Base-by-base conservation (phyloP, 1,140 invertebrate species). In the Zaprionus inermis region DNA sequence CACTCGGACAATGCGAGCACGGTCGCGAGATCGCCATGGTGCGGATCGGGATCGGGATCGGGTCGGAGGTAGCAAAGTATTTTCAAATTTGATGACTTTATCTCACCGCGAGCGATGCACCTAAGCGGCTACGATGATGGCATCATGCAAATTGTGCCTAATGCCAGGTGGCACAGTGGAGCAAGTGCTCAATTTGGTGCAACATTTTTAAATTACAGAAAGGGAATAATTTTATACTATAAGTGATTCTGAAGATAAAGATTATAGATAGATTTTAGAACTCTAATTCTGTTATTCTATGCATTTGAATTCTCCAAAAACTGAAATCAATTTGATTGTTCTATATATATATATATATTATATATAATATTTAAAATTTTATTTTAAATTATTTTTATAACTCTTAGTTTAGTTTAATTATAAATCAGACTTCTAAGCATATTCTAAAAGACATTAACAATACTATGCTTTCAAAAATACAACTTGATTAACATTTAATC, bases 81-180 rank as follows among this genome's bases (percentile, higher is more conserved):
- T 41, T 41, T 41, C 7, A n/a, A 36, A 65, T 58, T 76, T 78
- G 78, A 85, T 86, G 78, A 72, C 81, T 84, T 58, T 81, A 84
- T 84, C 63, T 51, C 38, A 28, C 10, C 9, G 32, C 38, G 18
- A 58, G 32, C 22, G 34, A 36, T 36, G 38, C 38, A 10, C 34
- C 36, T 41, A 54, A 44, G 32, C 49, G 38, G 11, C 46, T 51
- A 5, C 70, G 52, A 73, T 81, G 72, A 28, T 61, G 61, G 61
- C 60, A 63, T 67, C 51, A 76, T 72, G 60, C 66, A 83, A 76
- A 83, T 79, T 76, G 65, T 60, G 77, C 52, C 66, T 72, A 83
- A 73, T 80, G 64, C 72, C 76, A 22, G 58, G 38, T 16, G 59
- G 59, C 61, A 72, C 49, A 56, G 58, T 59, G 55, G 22, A 1